phyloP scores from a whole-genome alignment of 1,140 invertebrate species.

The Aphaenogaster floridana region DNA sequence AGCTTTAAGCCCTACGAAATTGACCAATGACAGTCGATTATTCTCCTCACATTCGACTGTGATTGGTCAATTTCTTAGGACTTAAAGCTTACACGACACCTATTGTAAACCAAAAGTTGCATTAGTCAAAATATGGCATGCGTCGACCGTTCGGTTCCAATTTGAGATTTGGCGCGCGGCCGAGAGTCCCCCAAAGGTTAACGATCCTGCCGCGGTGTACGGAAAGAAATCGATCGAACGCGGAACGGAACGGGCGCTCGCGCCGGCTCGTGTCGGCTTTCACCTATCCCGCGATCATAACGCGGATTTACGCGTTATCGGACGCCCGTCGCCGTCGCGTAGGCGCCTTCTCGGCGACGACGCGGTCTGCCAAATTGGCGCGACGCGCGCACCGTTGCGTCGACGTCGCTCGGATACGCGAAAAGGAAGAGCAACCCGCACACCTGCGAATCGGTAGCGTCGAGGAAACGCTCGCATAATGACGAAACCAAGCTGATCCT shows the following conservation, averaged over 20 bases:
- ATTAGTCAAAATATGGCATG: slow-evolving; percentile 69
- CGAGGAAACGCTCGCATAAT: background rate
- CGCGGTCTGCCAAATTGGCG: slow-evolving; percentile 48
- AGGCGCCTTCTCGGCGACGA: slow-evolving; percentile 1
- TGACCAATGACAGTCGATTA: too few relatives aligned
- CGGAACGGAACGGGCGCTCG: background rate
- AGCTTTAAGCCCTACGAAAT: too few relatives aligned
- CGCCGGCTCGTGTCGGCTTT: slow-evolving; percentile 14
- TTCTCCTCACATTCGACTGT: too few relatives aligned
- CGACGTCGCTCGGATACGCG: background rate
- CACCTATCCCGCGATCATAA: slow-evolving; percentile 46
- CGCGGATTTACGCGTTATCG: slow-evolving; percentile 22
- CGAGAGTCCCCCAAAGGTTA: slow-evolving; percentile 81
- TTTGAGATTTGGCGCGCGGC: slow-evolving; percentile 80
- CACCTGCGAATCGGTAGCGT: background rate
- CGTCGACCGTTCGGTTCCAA: slow-evolving; percentile 81
- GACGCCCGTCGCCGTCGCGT: background rate
- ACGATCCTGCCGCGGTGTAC: slow-evolving; percentile 76
- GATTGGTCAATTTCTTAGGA: too few relatives aligned
- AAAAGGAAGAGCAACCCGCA: slow-evolving; percentile 23
- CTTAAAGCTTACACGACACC: too few relatives aligned
- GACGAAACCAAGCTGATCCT: background rate
- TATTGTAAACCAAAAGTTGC: too few relatives aligned
- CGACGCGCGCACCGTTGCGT: background rate
- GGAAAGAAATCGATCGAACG: slow-evolving; percentile 66